phyloP scores from a whole-genome alignment of 1,140 invertebrate genomes.

The Lysiphlebus fabarum region DNA sequence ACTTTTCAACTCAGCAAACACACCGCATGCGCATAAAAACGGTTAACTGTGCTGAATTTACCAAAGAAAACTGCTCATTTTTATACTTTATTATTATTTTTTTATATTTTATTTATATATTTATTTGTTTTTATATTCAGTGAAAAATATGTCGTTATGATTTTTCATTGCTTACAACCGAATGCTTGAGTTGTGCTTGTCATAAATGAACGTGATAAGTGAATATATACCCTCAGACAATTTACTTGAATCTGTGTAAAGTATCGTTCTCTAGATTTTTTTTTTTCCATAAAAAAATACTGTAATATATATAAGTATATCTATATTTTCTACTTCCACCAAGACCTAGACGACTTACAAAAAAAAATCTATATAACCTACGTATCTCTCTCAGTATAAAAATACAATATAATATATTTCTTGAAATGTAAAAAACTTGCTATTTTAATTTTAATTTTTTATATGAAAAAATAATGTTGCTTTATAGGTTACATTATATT shows the following conservation, averaged over 20 bases:
- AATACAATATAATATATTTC: background rate
- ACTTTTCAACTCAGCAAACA: conserved; percentile 1
- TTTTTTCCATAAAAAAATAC: no score
- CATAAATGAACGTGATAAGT: conserved; percentile 9
- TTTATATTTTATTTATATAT: background rate
- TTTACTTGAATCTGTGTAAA: no score
- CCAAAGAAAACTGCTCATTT: background rate
- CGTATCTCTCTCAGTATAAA: no score
- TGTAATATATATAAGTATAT: no score
- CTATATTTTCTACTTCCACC: no score
- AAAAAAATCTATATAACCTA: no score
- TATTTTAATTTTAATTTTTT: conserved; percentile 14
- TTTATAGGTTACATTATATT: background rate
- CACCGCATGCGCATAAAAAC: conserved; percentile 2
- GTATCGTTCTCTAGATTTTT: no score
- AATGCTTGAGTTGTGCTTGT: conserved; percentile 4
- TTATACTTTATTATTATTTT: no score
- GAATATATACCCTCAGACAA: background rate
- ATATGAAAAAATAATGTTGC: background rate
- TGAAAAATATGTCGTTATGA: conserved; percentile 2
- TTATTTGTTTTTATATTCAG: background rate
- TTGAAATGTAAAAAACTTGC: conserved; percentile 1
- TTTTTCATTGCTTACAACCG: conserved; percentile 4
- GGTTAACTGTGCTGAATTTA: background rate
- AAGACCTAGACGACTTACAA: no score